phyloP scores from a whole-genome alignment of 2,113 vertebrate species.

The Trematomus loennbergii region DNA sequence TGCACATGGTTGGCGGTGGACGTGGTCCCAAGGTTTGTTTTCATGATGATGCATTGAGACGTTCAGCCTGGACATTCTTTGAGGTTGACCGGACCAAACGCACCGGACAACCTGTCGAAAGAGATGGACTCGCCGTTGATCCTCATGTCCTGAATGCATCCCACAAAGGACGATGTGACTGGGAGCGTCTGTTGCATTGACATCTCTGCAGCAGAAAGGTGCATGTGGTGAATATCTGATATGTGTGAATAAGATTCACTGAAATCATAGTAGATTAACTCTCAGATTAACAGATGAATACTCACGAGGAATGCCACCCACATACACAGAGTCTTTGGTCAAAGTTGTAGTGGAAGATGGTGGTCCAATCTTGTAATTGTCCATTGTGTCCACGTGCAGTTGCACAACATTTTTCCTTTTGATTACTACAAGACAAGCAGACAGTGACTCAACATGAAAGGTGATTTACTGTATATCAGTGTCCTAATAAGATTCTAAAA shows the following conservation, averaged over 20 bases:
- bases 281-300: neutral
- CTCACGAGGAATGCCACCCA: slow-evolving; percentile 92
- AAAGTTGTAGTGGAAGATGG: slow-evolving; percentile 47
- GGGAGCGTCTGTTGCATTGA: slow-evolving; percentile 70
- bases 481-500: neutral
- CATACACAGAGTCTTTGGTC: slow-evolving; percentile 84
- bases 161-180: slow-evolving; percentile 84
- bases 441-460: neutral
- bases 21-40: slow-evolving; percentile 69
- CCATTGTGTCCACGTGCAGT: slow-evolving; percentile 87
- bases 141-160: slow-evolving; percentile 89
- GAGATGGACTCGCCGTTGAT: slow-evolving; percentile 85
- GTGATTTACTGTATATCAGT: neutral
- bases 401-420: slow-evolving; percentile 85
- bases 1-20: slow-evolving; percentile 72
- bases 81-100: slow-evolving; percentile 87
- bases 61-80: slow-evolving; percentile 88
- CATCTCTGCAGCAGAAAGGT: slow-evolving; percentile 43
- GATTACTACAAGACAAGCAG: slow-evolving; percentile 83
- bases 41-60: neutral
- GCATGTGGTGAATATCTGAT: neutral
- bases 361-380: slow-evolving; percentile 82
- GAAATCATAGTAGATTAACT: neutral
- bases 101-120: slow-evolving; percentile 79
- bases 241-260: neutral